phyloP scores from a whole-genome alignment of 2,797 vertebrate species.

The Antennarius maculatus region DNA sequence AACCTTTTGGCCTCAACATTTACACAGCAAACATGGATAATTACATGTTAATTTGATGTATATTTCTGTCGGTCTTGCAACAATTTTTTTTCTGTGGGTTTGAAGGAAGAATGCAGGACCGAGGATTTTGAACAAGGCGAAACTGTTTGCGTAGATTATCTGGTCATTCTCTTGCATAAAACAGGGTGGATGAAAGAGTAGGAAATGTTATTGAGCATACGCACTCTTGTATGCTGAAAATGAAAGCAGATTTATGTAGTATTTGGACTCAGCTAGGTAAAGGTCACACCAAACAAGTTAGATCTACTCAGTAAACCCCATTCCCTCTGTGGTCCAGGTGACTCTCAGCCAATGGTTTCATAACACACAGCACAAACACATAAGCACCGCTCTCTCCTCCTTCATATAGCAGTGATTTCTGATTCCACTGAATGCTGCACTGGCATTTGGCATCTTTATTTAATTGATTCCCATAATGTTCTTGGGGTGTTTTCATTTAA shows the following conservation, averaged over 20 bases:
- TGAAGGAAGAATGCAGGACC: conserved; percentile 26
- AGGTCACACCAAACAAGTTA: conserved; percentile 54
- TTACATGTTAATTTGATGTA: conserved; percentile 19
- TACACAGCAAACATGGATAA: conserved; percentile 51
- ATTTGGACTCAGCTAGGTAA: conserved; percentile 55
- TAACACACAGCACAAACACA: conserved; percentile 21
- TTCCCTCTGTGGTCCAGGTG: conserved; percentile 48
- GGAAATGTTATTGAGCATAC: conserved; percentile 58
- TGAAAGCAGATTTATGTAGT: conserved; percentile 63
- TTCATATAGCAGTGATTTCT: conserved; percentile 50
- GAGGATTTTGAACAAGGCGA: conserved; percentile 13
- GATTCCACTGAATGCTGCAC: conserved; percentile 40
- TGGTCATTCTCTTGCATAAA: conserved; percentile 53
- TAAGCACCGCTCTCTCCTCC: conserved; percentile 26
- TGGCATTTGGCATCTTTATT: conserved; percentile 56
- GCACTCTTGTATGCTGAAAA: conserved; percentile 53
- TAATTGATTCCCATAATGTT: conserved; percentile 56
- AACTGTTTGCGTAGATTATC: conserved; percentile 46
- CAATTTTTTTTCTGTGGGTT: conserved; percentile 39
- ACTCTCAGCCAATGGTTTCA: conserved; percentile 45
- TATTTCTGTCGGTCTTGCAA: conserved; percentile 40
- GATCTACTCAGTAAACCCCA: conserved; percentile 34
- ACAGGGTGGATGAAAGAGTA: conserved; percentile 44
- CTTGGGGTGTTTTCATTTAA: conserved; percentile 41
- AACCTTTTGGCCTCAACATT: no score